phyloP scores from a whole-genome alignment of 1,140 invertebrate species.

The Drosophila rhopaloa region DNA sequence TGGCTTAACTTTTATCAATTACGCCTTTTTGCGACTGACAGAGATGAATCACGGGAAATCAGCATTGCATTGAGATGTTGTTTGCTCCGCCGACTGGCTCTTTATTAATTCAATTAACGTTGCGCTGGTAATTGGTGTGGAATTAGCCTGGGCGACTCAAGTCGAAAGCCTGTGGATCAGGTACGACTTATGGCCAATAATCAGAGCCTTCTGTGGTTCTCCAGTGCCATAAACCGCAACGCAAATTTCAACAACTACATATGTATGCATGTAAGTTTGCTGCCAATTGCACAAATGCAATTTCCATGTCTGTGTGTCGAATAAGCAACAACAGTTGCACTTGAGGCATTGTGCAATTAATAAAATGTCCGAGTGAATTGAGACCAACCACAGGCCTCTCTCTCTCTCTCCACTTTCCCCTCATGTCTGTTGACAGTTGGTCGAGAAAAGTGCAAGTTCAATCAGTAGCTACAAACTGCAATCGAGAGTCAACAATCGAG shows the following conservation, averaged over 20 bases:
- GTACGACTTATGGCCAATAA: constrained; percentile 19
- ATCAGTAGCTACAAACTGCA: constrained; percentile 29
- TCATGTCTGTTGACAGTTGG: constrained; percentile 40
- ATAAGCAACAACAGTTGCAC: constrained; percentile 21
- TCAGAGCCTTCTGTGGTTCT: constrained; percentile 52
- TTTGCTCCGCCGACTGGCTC: constrained; percentile 9
- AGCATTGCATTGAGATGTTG: constrained; percentile 30
- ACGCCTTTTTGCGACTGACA: constrained; percentile 57
- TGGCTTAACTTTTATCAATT: constrained; percentile 75
- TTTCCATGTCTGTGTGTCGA: constrained; percentile 16
- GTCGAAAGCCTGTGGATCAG: constrained; percentile 11
- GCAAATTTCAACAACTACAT: constrained; percentile 51
- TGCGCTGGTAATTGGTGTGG: constrained; percentile 39
- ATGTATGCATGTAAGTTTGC: constrained; percentile 32
- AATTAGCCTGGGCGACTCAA: constrained; percentile 29
- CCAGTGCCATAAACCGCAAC: constrained; percentile 53
- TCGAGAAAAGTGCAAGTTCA: constrained; percentile 59
- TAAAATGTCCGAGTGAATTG: constrained; percentile 77
- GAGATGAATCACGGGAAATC: constrained; percentile 73
- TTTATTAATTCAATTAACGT: constrained; percentile 73
- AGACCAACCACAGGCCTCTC: constrained; percentile 57
- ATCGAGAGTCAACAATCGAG: constrained; percentile 28
- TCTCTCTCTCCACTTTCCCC: not conserved
- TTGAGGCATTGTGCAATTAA: constrained; percentile 76
- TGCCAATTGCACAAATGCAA: constrained; percentile 54